A percentile compares a stretch with the other conserved stretches of the same genome.
Conservation (phyloP, 53 echinoderm and acorn worm species). For the Luidia sarsii region DNA sequence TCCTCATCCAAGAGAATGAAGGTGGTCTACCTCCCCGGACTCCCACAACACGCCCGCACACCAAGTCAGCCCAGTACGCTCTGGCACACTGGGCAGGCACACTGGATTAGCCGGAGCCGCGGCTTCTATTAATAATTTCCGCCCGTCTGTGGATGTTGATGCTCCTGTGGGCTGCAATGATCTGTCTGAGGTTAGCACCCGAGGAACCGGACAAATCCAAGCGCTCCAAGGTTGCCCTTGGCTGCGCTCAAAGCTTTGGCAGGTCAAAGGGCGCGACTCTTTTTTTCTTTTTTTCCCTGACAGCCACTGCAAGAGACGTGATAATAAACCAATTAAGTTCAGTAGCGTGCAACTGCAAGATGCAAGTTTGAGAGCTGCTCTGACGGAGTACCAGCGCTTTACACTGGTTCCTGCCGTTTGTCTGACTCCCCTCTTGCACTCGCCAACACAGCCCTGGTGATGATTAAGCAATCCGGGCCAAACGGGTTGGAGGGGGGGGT, state of each 20-base stretch:
- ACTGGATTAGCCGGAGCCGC: slow-evolving; percentile 21
- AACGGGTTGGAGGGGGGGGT: not conserved
- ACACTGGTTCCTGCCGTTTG: not conserved
- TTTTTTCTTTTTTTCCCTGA: too few relatives aligned
- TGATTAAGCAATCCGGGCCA: not conserved
- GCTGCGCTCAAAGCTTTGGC: not conserved
- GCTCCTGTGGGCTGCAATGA: slow-evolving; percentile 16
- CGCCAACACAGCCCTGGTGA: not conserved
- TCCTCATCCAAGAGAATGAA: slow-evolving; percentile 6
- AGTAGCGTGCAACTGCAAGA: too few relatives aligned
- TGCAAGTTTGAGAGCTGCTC: too few relatives aligned
- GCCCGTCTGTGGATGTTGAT: slow-evolving; percentile 48
- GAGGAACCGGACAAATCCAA: slow-evolving; percentile 33
- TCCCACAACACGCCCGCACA: too few relatives aligned
- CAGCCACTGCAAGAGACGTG: too few relatives aligned
- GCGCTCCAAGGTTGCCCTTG: slow-evolving; percentile 35
- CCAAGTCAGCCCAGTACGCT: slow-evolving; percentile 25
- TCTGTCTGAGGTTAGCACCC: slow-evolving; percentile 29
- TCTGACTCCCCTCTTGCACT: too few relatives aligned
- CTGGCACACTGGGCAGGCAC: slow-evolving; percentile 25
- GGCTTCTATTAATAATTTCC: slow-evolving; percentile 55
- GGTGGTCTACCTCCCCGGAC: not conserved
- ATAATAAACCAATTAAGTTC: too few relatives aligned
- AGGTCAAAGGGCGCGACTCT: too few relatives aligned
- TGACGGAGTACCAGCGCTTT: slow-evolving; percentile 1